Base-by-base conservation (phyloP, 1,140 invertebrate species). In the Bombus soroeensis region DNA sequence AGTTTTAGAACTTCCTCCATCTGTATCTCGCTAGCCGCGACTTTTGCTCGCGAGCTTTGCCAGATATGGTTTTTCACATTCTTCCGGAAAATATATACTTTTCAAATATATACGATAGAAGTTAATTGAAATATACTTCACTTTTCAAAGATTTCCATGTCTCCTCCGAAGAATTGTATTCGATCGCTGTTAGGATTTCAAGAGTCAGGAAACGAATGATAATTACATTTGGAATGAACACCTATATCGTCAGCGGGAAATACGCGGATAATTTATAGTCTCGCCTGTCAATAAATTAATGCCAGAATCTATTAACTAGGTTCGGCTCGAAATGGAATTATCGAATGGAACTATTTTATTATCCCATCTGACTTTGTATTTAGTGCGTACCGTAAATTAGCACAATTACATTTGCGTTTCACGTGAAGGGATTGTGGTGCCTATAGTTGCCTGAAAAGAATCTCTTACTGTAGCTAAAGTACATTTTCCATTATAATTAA, bases 241-340 rank as follows among this genome's bases (percentile, higher is more conserved):
- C 0, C 41, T 28, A 37, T 22, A 39, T 39, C 28, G 53, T 57
- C 12, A 39, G 25, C 13, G 28, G 22, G 22, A 75, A 75, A n/a
- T 76, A 76, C 34, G 25, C 18, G 28, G 13, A 8, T 39, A 59
- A 76, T 59, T 37, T n/a, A 39, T n/a, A 39, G 34, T 32, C 34
- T 22, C 6, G 53, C 1, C 13, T 76, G 74, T 18, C 53, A 12
- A n/a, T 76, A 59, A 76, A 76, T 76, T 76, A 76, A 76, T 59
- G 34, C 22, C 34, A 22, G 13, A 25, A 59, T 25, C 53, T 39
- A 59, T 76, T 76, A 76, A 34, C 64, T 62, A 62, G 73, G 15
- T 34, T 32, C n/a, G 9, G n/a, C 5, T 15, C 15, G 72, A 53
- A 74, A 53, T 74, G 72, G 72, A 74, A 74, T 34, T 75, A 57